Evolutionary conservation across 2,888 invertebrate genomes (phyloP), one percentile per base, ranked within the genome.

Genomic region (Hermaeophaga mercurialis): DNA sequence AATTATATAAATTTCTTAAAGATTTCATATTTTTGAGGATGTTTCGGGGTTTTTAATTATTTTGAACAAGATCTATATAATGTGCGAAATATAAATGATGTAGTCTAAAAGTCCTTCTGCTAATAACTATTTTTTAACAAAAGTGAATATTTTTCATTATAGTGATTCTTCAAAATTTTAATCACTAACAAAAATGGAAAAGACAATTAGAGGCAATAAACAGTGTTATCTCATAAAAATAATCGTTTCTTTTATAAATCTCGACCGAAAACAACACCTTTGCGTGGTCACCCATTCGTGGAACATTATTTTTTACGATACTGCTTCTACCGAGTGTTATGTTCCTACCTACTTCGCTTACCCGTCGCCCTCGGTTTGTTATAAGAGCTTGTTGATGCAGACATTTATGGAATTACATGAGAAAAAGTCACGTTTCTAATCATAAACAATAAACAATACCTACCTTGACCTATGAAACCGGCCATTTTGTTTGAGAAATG

Each of bases 351-450:
- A 15, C 38, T 15, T 17, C 15, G 11, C 11, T 9, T 34, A 34
- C 12, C 34, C 8, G 34, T 11, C 34, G 34, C 12, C 7, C 22
- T 5, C 4, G 3, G 4, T 7, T 3, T 9, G 43, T 24, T 24
- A 43, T 24, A 24, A 24, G 43, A 43, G 22, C 43, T 43, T 22
- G 24, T 43, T 24, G 19, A 43, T 43, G 43, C 43, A 43, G 38
- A 38, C 38, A 38, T 38, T 38, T 24, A 14, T 24, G 24, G 7
- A 43, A 22, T 11, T 43, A 12, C 9, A 19, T 6, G 38, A 38
- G 14, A 11, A 43, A 43, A 43, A 43, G 43, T 43, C 43, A 43
- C 43, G 43, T 24, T 12, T 43, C 43, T 43, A 43, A 43, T 24
- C n/a, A 9, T 14, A 43, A 43, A 43, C 43, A 43, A 43, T 43